phyloP scores from a whole-genome alignment of 2,888 invertebrate species.

The Trissonchulus sp. region DNA sequence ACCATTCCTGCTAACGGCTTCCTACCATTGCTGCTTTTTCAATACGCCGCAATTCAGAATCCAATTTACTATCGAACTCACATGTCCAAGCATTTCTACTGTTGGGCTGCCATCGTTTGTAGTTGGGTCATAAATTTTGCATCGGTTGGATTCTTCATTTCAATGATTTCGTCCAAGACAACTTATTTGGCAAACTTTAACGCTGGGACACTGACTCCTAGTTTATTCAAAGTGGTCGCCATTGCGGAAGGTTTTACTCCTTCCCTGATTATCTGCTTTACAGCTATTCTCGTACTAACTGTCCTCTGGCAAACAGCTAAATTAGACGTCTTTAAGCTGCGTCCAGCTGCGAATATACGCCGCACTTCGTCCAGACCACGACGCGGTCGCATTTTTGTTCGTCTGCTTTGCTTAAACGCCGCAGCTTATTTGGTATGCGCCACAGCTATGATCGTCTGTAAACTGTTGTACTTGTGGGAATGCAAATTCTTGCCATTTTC shows the following conservation, averaged over 20 bases:
- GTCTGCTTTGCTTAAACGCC: background rate
- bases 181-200: too few species aligned
- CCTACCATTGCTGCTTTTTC: background rate
- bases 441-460: background rate
- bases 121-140: background rate
- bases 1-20: background rate
- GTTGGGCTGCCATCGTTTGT: background rate
- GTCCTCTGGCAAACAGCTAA: background rate
- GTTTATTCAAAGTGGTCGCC: background rate
- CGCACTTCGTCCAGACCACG: background rate
- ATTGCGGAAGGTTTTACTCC: background rate
- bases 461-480: background rate
- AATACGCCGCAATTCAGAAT: background rate
- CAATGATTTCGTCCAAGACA: background rate
- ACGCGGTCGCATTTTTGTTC: background rate
- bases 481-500: background rate
- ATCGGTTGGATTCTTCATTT: background rate
- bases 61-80: background rate
- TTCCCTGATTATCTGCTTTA: too few species aligned
- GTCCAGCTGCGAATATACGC: background rate
- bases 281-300: too few species aligned
- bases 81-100: background rate
- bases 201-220: background rate
- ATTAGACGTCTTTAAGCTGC: background rate
- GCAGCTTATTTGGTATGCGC: background rate